A percentile compares a stretch with the other conserved stretches of the same genome.
Conservation (phyloP, 2,888 invertebrate genomes). For the Drosophila birchii region DNA sequence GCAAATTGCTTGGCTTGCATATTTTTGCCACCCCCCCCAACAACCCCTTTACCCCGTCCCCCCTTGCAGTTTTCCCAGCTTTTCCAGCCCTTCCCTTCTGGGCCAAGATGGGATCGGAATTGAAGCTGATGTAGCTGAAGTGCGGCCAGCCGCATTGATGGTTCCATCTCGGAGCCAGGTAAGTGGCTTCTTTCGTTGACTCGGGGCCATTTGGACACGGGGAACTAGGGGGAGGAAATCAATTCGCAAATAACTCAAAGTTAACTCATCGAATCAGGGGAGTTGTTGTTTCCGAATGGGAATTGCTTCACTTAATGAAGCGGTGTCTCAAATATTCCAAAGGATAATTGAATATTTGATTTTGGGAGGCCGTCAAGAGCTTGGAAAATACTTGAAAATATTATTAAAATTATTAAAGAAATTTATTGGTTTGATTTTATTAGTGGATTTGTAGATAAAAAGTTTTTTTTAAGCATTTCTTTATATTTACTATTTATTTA, state of each 20-base stretch:
- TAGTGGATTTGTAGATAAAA: too few species aligned
- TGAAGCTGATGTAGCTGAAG: conserved; percentile 60
- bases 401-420: background rate
- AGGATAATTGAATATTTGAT: conserved; percentile 42
- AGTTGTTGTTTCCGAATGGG: conserved; percentile 21
- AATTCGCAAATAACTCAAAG: conserved; percentile 47
- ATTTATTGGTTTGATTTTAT: background rate
- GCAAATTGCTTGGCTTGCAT: conserved; percentile 79
- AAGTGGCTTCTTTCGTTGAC: conserved; percentile 39
- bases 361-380: conserved; percentile 8
- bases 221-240: conserved; percentile 23
- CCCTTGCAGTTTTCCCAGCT: background rate
- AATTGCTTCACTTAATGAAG: conserved; percentile 42
- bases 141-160: conserved; percentile 72
- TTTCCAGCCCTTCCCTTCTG: background rate
- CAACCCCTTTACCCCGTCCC: background rate
- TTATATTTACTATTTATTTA: background rate
- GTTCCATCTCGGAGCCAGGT: conserved; percentile 58
- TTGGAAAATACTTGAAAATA: background rate
- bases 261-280: conserved; percentile 40
- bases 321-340: conserved; percentile 34
- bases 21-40: conserved; percentile 36
- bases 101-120: conserved; percentile 10
- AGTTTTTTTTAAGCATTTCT: background rate
- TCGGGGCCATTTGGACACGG: conserved; percentile 9